Percentiles rank a stretch among this genome's conserved stretches.
These are phyloP conservation scores for Andricus quercusramuli DNA, from an alignment of 2,888 invertebrate genomes.

Conservation along the genomic window DNA sequence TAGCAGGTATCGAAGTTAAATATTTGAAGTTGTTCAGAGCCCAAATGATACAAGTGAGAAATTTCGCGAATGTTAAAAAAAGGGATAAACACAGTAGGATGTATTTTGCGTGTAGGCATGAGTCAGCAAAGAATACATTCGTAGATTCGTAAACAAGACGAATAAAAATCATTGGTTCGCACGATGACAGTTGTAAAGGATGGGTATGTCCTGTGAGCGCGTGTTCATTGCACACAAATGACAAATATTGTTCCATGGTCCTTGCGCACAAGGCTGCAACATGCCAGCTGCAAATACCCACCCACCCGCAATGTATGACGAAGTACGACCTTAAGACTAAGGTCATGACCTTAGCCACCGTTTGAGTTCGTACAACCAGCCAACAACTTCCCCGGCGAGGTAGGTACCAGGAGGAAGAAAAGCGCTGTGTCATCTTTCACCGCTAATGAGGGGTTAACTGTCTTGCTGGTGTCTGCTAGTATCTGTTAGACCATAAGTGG, in stretches of 20 bases:
- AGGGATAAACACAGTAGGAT: background rate
- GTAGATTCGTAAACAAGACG: conserved; percentile 7
- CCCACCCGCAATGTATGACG: conserved; percentile 15
- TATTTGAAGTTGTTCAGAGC: conserved; percentile 1
- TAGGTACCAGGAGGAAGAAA: conserved; percentile 21
- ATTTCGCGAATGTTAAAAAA: conserved; percentile 9
- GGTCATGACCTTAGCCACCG: conserved; percentile 49
- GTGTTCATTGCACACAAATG: conserved; percentile 21
- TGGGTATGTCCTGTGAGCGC: conserved; percentile 9
- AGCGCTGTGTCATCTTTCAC: conserved; percentile 33
- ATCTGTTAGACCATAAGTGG: conserved; percentile 56
- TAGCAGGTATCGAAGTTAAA: background rate
- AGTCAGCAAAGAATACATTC: conserved; percentile 12
- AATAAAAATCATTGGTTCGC: conserved; percentile 25
- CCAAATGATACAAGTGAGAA: conserved; percentile 1
- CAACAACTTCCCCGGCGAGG: background rate
- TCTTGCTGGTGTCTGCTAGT: conserved; percentile 50
- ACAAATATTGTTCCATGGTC: conserved; percentile 40
- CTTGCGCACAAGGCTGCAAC: conserved; percentile 26
- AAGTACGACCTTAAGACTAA: conserved; percentile 53
- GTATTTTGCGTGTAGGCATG: background rate
- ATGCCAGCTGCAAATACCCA: conserved; percentile 20
- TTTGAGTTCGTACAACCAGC: conserved; percentile 21
- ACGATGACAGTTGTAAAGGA: conserved; percentile 31
- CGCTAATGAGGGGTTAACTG: conserved; percentile 69